Conservation (phyloP, 2,113 vertebrate genomes). For the Vombatus ursinus region DNA sequence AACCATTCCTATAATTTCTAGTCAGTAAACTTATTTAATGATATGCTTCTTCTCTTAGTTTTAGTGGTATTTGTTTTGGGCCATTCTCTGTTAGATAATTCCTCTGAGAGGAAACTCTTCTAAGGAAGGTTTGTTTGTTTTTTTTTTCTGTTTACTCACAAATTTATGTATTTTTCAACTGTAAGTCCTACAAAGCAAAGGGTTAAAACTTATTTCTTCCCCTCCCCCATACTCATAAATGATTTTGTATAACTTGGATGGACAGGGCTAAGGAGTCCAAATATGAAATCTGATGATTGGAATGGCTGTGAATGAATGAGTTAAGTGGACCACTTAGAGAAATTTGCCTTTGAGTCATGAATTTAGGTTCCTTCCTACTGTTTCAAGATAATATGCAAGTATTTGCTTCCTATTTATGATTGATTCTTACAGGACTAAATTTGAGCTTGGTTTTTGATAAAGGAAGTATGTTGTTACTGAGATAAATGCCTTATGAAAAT, state of each 20-base stretch:
- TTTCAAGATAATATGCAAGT: not conserved
- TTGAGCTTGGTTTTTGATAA: not conserved
- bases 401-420: not conserved
- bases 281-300: not conserved
- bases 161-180: not conserved
- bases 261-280: not conserved
- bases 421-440: not conserved
- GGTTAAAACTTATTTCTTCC: not conserved
- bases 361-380: not conserved
- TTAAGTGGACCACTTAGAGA: not conserved
- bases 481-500: conserved; percentile 1
- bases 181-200: not conserved
- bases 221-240: not conserved
- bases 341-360: not conserved
- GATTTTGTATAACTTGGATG: not conserved
- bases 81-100: not conserved
- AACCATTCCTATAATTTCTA: not conserved
- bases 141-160: not conserved
- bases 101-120: not conserved
- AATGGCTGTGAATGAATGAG: not conserved
- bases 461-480: not conserved
- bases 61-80: not conserved
- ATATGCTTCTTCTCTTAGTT: not conserved
- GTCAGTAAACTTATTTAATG: not conserved
- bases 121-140: not conserved